These are phyloP conservation scores for Lithophane ornitopus DNA, from an alignment of 2,888 invertebrate genomes.

Conservation along the genomic window DNA sequence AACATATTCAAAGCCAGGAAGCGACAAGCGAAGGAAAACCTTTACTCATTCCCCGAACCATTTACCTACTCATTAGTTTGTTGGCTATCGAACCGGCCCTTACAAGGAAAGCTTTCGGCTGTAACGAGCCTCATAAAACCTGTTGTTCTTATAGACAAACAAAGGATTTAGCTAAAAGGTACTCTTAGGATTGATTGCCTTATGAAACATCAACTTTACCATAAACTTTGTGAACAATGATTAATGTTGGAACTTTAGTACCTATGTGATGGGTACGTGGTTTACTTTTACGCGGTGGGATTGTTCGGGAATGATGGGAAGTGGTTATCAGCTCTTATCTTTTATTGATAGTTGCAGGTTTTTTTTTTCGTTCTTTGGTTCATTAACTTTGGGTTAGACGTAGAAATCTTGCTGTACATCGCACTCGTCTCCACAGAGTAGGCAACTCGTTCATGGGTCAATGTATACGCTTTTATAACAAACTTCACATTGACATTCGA, in stretches of 20 bases:
- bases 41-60: conserved; percentile 21
- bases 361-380: conserved; percentile 12
- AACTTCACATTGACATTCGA: too few species aligned
- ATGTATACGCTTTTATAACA: too few species aligned
- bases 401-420: too few species aligned
- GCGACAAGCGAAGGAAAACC: conserved; percentile 15
- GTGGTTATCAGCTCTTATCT: conserved; percentile 37
- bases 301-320: conserved; percentile 36
- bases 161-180: conserved; percentile 68
- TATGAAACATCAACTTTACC: conserved; percentile 70
- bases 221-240: conserved; percentile 58
- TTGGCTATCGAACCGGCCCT: conserved; percentile 41
- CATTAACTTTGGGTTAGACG: too few species aligned
- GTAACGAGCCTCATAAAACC: conserved; percentile 70
- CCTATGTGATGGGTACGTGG: conserved; percentile 22
- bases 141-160: conserved; percentile 73
- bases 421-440: too few species aligned
- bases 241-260: conserved; percentile 58
- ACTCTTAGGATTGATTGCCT: conserved; percentile 71
- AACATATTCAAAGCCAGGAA: conserved; percentile 25
- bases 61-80: conserved; percentile 47
- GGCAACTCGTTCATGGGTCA: too few species aligned
- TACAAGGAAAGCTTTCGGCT: conserved; percentile 30
- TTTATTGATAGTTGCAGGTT: conserved; percentile 37
- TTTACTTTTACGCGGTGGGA: conserved; percentile 36